These are phyloP conservation scores for Pristionchus mayeri DNA, from an alignment of 2,888 invertebrate species.

Conservation along the genomic window DNA sequence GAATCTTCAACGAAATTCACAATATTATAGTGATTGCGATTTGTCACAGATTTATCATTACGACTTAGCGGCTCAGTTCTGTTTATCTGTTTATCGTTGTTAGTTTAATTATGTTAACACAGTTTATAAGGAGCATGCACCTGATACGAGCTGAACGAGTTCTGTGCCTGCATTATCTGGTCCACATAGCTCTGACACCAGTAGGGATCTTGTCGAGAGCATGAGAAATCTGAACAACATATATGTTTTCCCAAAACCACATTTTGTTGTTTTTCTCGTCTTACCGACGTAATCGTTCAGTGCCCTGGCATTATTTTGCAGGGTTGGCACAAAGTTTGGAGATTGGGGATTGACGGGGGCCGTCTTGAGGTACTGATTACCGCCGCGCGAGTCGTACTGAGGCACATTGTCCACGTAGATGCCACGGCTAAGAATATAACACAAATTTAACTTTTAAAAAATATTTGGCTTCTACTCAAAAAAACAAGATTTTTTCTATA, in stretches of 20 bases:
- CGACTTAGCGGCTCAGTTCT: no score
- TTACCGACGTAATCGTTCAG: conserved; percentile 42
- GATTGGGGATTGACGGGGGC: conserved; percentile 50
- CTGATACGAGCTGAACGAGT: conserved; percentile 26
- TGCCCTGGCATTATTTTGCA: conserved; percentile 39
- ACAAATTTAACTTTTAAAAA: no score
- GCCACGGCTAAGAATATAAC: conserved; percentile 36
- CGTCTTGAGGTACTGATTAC: conserved; percentile 49
- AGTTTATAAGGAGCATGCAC: background rate
- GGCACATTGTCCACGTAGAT: conserved; percentile 16
- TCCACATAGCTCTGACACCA: conserved; percentile 63
- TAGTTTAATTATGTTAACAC: no score
- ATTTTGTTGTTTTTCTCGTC: background rate
- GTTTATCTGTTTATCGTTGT: no score
- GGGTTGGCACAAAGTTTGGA: conserved; percentile 44
- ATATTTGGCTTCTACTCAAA: no score
- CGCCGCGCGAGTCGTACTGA: conserved; percentile 48
- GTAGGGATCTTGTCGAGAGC: conserved; percentile 59
- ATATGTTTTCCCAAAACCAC: background rate
- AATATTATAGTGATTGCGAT: no score
- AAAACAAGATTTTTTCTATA: no score
- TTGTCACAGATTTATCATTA: no score
- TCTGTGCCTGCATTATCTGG: conserved; percentile 44
- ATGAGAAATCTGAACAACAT: conserved; percentile 44
- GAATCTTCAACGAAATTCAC: no score